A percentile compares a stretch with the other conserved stretches of the same genome.
Evolutionary conservation across 2,797 vertebrate genomes (phyloP).

Genomic region (Buphagus erythrorhynchus): DNA sequence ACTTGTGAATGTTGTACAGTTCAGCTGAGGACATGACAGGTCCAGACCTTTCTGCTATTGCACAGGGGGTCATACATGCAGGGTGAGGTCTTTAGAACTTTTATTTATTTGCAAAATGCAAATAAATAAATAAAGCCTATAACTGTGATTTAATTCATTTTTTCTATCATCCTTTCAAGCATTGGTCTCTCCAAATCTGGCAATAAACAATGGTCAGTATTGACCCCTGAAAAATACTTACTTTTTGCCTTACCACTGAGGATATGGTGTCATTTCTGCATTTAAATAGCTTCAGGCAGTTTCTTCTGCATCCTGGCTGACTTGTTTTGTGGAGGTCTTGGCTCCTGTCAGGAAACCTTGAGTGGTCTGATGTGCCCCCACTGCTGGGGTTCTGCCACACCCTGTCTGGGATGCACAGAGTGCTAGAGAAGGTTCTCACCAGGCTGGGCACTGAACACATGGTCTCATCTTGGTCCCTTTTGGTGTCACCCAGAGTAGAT

Average conservation of each 20-base stretch:
- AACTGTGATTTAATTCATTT: background rate
- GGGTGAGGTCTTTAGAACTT: background rate
- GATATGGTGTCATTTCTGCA: accelerated
- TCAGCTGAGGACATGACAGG: background rate
- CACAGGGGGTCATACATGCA: background rate
- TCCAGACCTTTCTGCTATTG: background rate
- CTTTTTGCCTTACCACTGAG: background rate
- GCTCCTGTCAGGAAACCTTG: background rate
- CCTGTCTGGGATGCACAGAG: background rate
- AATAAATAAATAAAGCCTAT: background rate
- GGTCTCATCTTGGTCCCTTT: background rate
- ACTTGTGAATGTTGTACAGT: background rate
- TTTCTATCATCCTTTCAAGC: background rate
- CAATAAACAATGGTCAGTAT: background rate
- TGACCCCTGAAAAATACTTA: background rate
- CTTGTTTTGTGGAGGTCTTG: background rate
- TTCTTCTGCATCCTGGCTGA: background rate
- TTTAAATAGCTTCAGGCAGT: background rate
- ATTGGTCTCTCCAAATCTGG: accelerated
- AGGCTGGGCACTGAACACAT: background rate
- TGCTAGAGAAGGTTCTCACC: background rate
- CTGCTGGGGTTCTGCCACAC: background rate
- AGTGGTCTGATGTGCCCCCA: background rate
- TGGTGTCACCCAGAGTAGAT: background rate
- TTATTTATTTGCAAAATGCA: background rate